These are phyloP conservation scores for Lasioglossum leucozonium DNA, from an alignment of 2,888 invertebrate genomes.

Conservation along the genomic window DNA sequence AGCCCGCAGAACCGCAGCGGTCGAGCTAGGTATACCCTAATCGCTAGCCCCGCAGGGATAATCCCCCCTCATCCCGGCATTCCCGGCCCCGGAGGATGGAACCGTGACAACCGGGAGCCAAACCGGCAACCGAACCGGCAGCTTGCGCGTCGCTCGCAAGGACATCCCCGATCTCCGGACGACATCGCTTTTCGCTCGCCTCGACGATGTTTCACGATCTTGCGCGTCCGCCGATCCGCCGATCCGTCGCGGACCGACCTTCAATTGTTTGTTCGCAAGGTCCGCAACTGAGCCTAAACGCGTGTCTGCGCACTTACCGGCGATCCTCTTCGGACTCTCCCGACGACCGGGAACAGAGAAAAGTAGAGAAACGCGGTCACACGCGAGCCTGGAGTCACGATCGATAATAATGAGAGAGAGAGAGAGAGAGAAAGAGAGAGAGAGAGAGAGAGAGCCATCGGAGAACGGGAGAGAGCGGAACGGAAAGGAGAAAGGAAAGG, in stretches of 20 bases:
- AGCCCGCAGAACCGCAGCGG: constrained; percentile 19
- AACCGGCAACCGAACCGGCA: neutral
- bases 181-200: constrained; percentile 25
- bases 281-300: constrained; percentile 53
- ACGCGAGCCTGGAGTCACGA: neutral
- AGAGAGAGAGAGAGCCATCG: neutral
- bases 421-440: no score
- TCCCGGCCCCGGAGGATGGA: constrained; percentile 42
- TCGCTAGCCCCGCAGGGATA: constrained; percentile 20
- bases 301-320: constrained; percentile 20
- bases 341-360: neutral
- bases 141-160: constrained; percentile 42
- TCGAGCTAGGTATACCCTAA: constrained; percentile 47
- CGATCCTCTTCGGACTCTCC: constrained; percentile 62
- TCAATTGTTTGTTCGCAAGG: constrained; percentile 63
- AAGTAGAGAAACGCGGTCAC: neutral
- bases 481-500: constrained; percentile 4
- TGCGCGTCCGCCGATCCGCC: constrained; percentile 36
- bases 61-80: constrained; percentile 2
- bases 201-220: constrained; percentile 46
- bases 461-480: neutral
- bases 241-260: neutral
- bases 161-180: constrained; percentile 50
- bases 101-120: constrained; percentile 26
- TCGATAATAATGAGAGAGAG: constrained; percentile 13